These are phyloP conservation scores for Heteronetta atricapilla DNA, from an alignment of 2,113 vertebrate genomes.

Conservation along the genomic window DNA sequence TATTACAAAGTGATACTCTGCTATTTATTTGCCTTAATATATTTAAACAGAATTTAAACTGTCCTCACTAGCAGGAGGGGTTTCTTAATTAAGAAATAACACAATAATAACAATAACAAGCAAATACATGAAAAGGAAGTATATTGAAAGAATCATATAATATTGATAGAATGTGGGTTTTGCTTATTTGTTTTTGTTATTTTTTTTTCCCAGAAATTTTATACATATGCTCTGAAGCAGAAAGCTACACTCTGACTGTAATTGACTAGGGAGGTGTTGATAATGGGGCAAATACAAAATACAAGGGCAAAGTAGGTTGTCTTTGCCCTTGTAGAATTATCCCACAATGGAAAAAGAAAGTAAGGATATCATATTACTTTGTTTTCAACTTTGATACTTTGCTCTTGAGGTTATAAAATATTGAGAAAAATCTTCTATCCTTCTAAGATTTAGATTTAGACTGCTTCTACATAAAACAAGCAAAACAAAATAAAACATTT, in stretches of 20 bases:
- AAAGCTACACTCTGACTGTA: not conserved
- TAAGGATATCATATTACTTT: not conserved
- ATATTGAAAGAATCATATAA: not conserved
- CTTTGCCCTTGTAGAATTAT: not conserved
- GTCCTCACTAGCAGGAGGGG: not conserved
- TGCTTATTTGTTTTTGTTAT: too few species aligned
- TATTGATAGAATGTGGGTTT: not conserved
- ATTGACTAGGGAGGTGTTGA: not conserved
- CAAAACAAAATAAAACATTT: not conserved
- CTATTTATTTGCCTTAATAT: not conserved
- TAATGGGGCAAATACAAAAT: not conserved
- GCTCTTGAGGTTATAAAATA: not conserved
- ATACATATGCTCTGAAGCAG: not conserved
- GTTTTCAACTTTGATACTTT: not conserved
- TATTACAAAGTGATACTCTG: not conserved
- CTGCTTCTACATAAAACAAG: not conserved
- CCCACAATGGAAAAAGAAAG: not conserved
- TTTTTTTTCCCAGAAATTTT: not conserved
- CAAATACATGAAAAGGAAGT: not conserved
- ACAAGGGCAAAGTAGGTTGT: not conserved
- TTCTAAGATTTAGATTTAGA: not conserved
- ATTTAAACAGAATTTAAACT: not conserved
- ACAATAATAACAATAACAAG: not conserved
- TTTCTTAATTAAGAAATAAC: not conserved
- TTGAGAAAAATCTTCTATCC: fast-evolving